Percentiles rank a stretch among this genome's conserved stretches.
These are phyloP conservation scores for Bergia sp. DNA, from an alignment of 92 coral and sea anemone species.

Conservation along the genomic window DNA sequence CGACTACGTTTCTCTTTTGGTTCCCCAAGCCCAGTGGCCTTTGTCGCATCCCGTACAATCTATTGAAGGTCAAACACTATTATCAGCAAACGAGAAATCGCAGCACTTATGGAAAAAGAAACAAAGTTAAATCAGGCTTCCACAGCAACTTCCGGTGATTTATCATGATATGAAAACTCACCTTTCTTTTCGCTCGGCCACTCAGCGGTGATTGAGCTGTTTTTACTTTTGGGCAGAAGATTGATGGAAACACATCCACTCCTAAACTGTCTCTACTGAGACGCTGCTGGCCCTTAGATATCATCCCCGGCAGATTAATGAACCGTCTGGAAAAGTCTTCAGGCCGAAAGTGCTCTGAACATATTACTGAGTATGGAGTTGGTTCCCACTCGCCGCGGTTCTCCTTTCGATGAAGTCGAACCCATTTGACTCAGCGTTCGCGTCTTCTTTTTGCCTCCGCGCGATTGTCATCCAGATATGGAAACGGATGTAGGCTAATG, in stretches of 20 bases:
- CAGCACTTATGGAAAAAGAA: no score
- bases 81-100: no score
- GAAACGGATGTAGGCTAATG: conserved; percentile 1
- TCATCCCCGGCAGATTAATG: neutral
- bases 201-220: conserved; percentile 22
- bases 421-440: conserved; percentile 17
- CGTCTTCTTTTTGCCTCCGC: neutral
- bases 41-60: no score
- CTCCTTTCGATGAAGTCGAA: neutral
- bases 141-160: no score
- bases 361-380: neutral
- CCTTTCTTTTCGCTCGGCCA: conserved; percentile 11
- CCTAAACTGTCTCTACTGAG: neutral
- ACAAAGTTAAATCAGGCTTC: no score
- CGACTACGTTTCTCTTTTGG: no score
- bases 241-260: conserved; percentile 8
- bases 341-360: neutral
- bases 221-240: conserved; percentile 11
- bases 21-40: no score
- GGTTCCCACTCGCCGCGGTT: neutral
- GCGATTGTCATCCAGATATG: neutral
- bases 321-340: neutral
- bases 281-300: conserved; percentile 9
- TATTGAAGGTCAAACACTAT: no score
- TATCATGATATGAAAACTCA: neutral